Evolutionary conservation across 2,113 vertebrate genomes (phyloP).

Genomic region (Corynorhinus townsendii): DNA sequence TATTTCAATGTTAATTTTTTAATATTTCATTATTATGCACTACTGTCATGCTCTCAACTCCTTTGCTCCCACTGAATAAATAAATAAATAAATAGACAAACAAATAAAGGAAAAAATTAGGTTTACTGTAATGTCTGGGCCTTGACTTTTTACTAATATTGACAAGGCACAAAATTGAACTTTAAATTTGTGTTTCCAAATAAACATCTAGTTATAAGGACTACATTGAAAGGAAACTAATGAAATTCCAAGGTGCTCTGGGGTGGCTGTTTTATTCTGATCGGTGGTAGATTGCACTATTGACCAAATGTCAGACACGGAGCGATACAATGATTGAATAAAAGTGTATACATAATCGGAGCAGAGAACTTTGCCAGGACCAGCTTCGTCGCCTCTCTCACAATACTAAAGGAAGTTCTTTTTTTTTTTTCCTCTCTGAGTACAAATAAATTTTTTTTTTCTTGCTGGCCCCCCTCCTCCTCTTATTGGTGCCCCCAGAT

Average conservation of each 20-base stretch:
- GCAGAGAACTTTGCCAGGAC: slow-evolving; percentile 86
- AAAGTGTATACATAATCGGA: slow-evolving; percentile 91
- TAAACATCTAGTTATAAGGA: slow-evolving; percentile 85
- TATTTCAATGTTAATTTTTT: slow-evolving; percentile 5
- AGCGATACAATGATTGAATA: slow-evolving; percentile 91
- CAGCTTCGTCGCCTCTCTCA: slow-evolving; percentile 75
- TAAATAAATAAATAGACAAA: slow-evolving; percentile 31
- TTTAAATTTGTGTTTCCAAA: slow-evolving; percentile 84
- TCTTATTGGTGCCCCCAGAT: slow-evolving; percentile 68
- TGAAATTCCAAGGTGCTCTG: slow-evolving; percentile 91
- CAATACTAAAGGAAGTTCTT: slow-evolving; percentile 82
- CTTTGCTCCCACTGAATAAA: slow-evolving; percentile 21
- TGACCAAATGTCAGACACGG: slow-evolving; percentile 93
- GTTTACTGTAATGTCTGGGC: slow-evolving; percentile 43
- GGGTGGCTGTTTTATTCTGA: slow-evolving; percentile 91
- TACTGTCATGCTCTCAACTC: not conserved
- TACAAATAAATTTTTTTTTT: slow-evolving; percentile 57
- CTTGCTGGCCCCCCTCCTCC: slow-evolving; percentile 15
- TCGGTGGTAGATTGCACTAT: slow-evolving; percentile 94
- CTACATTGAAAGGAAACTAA: slow-evolving; percentile 87
- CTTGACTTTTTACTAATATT: slow-evolving; percentile 71
- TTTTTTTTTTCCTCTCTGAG: slow-evolving; percentile 29
- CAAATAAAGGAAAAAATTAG: not conserved
- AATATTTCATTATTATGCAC: not conserved
- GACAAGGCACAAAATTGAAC: slow-evolving; percentile 68